Conservation (phyloP, 2,888 invertebrate species). For the Saturnia pavonia region DNA sequence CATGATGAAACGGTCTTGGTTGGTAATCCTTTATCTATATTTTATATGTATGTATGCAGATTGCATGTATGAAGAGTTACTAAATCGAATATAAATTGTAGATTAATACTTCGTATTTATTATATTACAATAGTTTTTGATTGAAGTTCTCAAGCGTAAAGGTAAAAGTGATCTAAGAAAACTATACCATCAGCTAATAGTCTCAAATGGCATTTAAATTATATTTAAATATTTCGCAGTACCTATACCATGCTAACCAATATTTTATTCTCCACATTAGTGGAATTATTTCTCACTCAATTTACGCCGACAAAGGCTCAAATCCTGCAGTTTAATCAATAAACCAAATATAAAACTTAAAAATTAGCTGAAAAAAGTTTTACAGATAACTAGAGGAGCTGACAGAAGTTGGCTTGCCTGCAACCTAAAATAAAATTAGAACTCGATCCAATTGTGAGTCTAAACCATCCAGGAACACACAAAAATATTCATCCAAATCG, state of each 20-base stretch:
- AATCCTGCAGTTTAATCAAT: no score
- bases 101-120: neutral
- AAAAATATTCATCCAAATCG: no score
- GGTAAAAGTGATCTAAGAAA: neutral
- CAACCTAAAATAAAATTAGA: no score
- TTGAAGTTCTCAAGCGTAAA: neutral
- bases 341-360: no score
- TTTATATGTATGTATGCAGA: neutral
- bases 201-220: neutral
- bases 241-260: neutral
- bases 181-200: neutral
- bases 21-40: neutral
- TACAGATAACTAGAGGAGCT: no score
- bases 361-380: no score
- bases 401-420: no score
- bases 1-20: neutral
- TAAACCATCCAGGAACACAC: no score
- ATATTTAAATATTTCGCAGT: neutral
- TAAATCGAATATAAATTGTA: neutral
- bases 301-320: no score
- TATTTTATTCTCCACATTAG: neutral
- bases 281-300: no score
- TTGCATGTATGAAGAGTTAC: neutral
- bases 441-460: no score
- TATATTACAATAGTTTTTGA: neutral